Percentiles rank a stretch among this genome's conserved stretches.
Conservation (phyloP, 2,113 vertebrate species). For the Suricata suricatta region DNA sequence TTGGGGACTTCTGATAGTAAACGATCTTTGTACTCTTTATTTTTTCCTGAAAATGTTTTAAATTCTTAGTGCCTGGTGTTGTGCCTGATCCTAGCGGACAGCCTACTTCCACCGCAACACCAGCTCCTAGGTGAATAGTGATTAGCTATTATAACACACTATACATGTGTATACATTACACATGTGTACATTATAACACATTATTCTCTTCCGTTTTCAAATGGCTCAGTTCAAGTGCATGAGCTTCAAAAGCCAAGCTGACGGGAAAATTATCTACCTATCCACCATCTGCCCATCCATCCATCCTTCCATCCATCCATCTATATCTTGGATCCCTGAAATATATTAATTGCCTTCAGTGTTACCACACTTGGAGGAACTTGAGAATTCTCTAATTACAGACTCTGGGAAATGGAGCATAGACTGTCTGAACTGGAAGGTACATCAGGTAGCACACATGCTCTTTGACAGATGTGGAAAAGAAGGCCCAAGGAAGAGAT, state of each 20-base stretch:
- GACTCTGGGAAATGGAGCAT: not conserved
- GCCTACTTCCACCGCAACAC: not conserved
- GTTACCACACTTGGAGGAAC: not conserved
- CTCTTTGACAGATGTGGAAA: slow-evolving; percentile 19
- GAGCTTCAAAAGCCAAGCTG: not conserved
- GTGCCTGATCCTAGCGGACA: accelerated
- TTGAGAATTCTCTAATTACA: not conserved
- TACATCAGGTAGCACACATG: not conserved
- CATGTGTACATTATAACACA: not conserved
- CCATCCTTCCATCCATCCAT: not conserved
- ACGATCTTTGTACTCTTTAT: not conserved
- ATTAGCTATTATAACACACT: not conserved
- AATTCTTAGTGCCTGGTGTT: not conserved
- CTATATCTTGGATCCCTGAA: not conserved
- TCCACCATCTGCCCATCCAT: not conserved
- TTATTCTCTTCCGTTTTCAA: not conserved
- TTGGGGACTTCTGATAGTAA: not conserved
- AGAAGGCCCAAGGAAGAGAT: not conserved
- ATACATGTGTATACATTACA: too few species aligned
- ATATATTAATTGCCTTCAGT: not conserved
- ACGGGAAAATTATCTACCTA: not conserved
- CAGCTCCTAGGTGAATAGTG: not conserved
- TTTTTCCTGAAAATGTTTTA: not conserved
- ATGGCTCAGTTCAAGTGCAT: not conserved
- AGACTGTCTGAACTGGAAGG: not conserved